A percentile compares a stretch with the other conserved stretches of the same genome.
Evolutionary conservation across 2,113 vertebrate species (phyloP).

Genomic region (Mirza zaza): DNA sequence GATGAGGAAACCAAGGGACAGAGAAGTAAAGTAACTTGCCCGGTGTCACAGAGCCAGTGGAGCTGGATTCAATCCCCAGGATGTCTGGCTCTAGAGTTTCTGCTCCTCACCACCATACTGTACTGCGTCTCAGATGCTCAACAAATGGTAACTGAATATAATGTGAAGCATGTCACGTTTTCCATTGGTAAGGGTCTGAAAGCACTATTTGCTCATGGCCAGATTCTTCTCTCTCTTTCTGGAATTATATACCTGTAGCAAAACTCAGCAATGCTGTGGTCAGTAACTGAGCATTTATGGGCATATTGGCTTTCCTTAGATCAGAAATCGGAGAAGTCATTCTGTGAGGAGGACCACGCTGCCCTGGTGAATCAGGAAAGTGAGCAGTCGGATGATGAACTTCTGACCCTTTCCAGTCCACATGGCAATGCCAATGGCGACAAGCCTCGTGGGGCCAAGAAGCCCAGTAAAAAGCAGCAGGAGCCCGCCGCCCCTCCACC

Average conservation of each 20-base stretch:
- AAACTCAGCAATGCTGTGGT: neutral
- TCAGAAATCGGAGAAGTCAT: conserved; percentile 88
- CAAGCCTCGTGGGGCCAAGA: conserved; percentile 83
- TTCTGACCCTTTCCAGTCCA: conserved; percentile 96
- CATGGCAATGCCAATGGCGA: conserved; percentile 89
- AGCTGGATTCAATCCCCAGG: neutral
- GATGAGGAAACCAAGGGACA: neutral
- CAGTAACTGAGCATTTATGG: neutral
- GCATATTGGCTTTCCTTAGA: conserved; percentile 74
- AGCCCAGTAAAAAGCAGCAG: conserved; percentile 84
- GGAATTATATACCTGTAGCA: neutral
- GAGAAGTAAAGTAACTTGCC: neutral
- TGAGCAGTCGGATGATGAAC: conserved; percentile 98
- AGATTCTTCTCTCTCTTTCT: neutral
- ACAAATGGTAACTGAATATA: neutral
- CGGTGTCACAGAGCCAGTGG: neutral
- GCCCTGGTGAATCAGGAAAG: conserved; percentile 93
- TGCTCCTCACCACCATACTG: neutral
- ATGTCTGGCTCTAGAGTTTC: neutral
- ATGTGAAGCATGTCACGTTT: neutral
- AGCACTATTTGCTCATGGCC: neutral
- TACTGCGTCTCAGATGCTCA: neutral
- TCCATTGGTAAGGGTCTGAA: neutral
- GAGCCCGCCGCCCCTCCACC: conserved; percentile 78
- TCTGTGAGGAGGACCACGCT: conserved; percentile 88